Conservation (phyloP, 2,797 vertebrate species). For the Euthynnus affinis region DNA sequence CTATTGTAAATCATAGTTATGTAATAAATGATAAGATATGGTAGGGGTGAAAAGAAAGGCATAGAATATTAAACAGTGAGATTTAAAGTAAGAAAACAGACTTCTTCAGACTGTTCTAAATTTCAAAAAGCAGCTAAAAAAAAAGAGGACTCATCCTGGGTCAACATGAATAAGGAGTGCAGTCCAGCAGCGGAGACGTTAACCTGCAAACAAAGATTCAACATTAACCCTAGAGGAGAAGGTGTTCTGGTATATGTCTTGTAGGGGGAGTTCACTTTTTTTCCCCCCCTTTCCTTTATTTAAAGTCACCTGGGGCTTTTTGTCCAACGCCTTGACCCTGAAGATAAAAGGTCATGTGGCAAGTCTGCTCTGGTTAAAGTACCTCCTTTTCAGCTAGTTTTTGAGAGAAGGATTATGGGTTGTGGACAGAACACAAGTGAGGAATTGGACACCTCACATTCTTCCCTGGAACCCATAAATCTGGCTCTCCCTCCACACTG, state of each 20-base stretch:
- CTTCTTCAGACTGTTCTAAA: no score
- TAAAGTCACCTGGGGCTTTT: not conserved
- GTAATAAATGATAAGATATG: slow-evolving; percentile 40
- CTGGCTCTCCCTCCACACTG: slow-evolving; percentile 61
- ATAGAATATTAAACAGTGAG: not conserved
- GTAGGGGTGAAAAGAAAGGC: not conserved
- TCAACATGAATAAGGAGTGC: not conserved
- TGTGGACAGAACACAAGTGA: slow-evolving; percentile 71
- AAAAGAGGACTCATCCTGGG: not conserved
- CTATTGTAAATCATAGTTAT: slow-evolving; percentile 23
- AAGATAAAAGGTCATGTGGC: slow-evolving; percentile 17
- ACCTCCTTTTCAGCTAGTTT: slow-evolving; percentile 27
- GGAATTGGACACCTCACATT: slow-evolving; percentile 80
- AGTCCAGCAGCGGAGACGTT: not conserved
- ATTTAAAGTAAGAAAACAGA: not conserved
- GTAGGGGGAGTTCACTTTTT: not conserved
- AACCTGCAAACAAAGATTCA: not conserved
- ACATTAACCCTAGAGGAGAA: not conserved
- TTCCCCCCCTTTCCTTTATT: not conserved
- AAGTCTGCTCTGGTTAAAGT: slow-evolving; percentile 42
- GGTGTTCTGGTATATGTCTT: not conserved
- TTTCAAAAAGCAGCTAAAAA: not conserved
- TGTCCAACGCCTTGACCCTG: slow-evolving; percentile 18
- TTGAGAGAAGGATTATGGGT: slow-evolving; percentile 47
- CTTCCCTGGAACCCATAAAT: slow-evolving; percentile 76